These are phyloP conservation scores for Holocentrus rufus DNA, from an alignment of 2,797 vertebrate genomes.

Conservation along the genomic window DNA sequence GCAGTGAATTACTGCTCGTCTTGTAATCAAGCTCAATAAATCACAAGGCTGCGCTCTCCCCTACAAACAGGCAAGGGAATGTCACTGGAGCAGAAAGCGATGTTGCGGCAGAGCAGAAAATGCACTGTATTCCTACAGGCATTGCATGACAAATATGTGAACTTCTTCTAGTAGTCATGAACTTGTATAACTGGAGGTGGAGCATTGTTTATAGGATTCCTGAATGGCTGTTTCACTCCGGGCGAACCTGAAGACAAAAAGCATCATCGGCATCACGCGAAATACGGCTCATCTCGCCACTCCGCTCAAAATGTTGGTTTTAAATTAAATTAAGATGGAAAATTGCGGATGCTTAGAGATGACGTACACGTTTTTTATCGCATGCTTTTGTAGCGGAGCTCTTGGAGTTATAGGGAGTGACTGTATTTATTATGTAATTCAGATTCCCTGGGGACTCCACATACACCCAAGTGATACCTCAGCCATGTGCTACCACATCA, in stretches of 20 bases:
- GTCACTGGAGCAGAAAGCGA: conserved; percentile 72
- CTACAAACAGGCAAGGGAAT: conserved; percentile 61
- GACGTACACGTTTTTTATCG: conserved; percentile 9
- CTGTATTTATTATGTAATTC: conserved; percentile 19
- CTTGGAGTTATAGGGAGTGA: conserved; percentile 1
- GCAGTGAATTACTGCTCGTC: conserved; percentile 56
- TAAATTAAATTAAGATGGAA: conserved; percentile 44
- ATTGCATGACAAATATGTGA: conserved; percentile 77
- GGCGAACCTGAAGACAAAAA: conserved; percentile 35
- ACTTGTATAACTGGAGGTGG: conserved; percentile 58
- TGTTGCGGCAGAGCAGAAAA: conserved; percentile 76
- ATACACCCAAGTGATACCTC: conserved; percentile 16
- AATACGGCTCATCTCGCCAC: conserved; percentile 32
- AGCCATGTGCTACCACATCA: conserved; percentile 40
- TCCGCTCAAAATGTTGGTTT: conserved; percentile 37
- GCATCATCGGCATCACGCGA: conserved; percentile 1
- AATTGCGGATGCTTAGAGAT: conserved; percentile 27
- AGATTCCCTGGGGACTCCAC: conserved; percentile 21
- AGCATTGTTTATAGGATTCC: conserved; percentile 73
- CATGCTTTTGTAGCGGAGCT: conserved; percentile 16
- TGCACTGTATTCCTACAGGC: conserved; percentile 79
- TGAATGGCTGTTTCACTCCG: conserved; percentile 63
- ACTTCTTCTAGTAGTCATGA: conserved; percentile 54
- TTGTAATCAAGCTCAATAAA: conserved; percentile 73
- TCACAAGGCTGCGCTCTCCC: conserved; percentile 67